phyloP scores from a whole-genome alignment of 2,113 vertebrate species.

The Rhinoderma darwinii region DNA sequence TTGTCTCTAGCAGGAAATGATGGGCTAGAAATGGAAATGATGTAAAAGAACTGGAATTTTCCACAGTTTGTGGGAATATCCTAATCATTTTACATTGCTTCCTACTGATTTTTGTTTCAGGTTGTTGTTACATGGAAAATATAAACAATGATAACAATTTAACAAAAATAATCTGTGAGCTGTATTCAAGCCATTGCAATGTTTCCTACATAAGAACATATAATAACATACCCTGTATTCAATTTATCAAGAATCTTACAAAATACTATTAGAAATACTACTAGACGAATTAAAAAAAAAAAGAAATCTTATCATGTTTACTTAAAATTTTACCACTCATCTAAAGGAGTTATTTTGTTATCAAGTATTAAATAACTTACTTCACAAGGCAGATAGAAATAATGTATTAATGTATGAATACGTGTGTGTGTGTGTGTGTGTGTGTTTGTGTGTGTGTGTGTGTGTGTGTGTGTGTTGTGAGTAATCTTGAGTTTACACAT shows the following conservation, averaged over 20 bases:
- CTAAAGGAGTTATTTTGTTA: not conserved
- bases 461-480: too few relatives aligned
- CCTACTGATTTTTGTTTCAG: constrained; percentile 4
- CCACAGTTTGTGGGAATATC: constrained; percentile 18
- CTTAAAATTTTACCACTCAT: not conserved
- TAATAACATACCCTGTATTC: not conserved
- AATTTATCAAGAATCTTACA: not conserved
- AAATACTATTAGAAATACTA: not conserved
- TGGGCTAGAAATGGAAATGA: constrained; percentile 22
- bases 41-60: constrained; percentile 24
- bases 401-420: too few relatives aligned
- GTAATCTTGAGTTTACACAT: too few relatives aligned
- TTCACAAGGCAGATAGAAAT: too few relatives aligned
- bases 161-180: constrained; percentile 12
- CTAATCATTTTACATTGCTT: constrained; percentile 24
- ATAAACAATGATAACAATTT: constrained; percentile 25
- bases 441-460: too few relatives aligned
- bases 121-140: constrained; percentile 14
- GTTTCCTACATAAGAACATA: not conserved
- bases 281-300: not conserved
- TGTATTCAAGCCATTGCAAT: not conserved
- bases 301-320: not conserved
- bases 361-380: too few relatives aligned
- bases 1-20: not conserved
- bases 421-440: too few relatives aligned